A percentile compares a stretch with the other conserved stretches of the same genome.
These are phyloP conservation scores for Cephus pulcher DNA, from an alignment of 2,888 invertebrate species.

Conservation along the genomic window DNA sequence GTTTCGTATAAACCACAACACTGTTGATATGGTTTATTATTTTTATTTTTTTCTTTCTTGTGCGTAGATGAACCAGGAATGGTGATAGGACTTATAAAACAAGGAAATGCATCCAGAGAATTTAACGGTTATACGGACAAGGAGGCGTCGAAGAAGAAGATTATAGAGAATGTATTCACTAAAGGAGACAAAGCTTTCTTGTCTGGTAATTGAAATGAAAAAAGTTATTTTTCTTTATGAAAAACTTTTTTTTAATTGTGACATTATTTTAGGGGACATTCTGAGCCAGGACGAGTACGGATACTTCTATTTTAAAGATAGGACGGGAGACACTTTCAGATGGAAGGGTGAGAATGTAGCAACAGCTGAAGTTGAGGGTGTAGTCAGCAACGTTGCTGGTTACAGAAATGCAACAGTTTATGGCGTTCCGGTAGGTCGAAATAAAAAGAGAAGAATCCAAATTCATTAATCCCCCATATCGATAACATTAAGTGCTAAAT, in stretches of 20 bases:
- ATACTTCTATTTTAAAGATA: constrained; percentile 75
- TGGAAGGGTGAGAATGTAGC: constrained; percentile 80
- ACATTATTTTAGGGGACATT: constrained; percentile 68
- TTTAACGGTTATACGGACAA: constrained; percentile 78
- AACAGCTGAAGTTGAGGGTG: constrained; percentile 76
- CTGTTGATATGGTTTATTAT: not conserved
- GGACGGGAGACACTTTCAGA: constrained; percentile 75
- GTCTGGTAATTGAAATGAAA: constrained; percentile 64
- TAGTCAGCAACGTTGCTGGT: constrained; percentile 69
- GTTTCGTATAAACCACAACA: not conserved
- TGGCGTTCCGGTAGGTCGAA: constrained; percentile 82
- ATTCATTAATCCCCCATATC: not conserved
- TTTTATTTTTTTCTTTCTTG: not conserved
- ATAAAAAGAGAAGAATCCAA: not conserved
- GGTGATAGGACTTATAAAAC: constrained; percentile 80
- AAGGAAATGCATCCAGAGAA: constrained; percentile 74
- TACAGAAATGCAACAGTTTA: constrained; percentile 92
- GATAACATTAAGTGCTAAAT: not conserved
- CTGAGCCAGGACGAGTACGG: constrained; percentile 74
- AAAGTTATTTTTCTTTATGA: not conserved
- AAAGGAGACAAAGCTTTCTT: constrained; percentile 76
- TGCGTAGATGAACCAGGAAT: constrained; percentile 83
- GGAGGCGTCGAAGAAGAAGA: constrained; percentile 74
- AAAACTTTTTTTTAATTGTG: not conserved
- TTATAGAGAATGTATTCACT: constrained; percentile 73